Base-by-base conservation (phyloP, 1,140 invertebrate species). In the Ceratosolen solmsi region DNA sequence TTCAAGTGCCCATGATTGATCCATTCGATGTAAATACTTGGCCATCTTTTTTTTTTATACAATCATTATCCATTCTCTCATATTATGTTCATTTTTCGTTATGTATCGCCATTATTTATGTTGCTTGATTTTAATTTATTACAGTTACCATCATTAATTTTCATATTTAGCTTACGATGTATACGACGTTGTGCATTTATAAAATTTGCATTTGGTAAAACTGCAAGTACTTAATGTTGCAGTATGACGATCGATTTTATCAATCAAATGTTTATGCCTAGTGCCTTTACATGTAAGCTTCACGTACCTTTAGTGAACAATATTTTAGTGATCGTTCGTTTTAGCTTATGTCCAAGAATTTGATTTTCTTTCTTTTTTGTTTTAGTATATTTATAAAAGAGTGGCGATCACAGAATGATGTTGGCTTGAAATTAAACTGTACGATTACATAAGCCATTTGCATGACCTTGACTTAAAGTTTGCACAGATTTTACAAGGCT, bases 221-320 rank as follows among this genome's bases (percentile, higher is more conserved):
- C 70, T 49, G 70, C 27, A 49, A 36, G 70, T n/a, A 72, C n/a
- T 72, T 49, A 27, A 72, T 51, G n/a, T 72, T 72, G 70, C n/a
- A 27, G 38, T 51, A 51, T 8, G 46, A 7, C 27, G 2, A 49
- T 9, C 41, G 38, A 49, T 72, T 72, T 70, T 36, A 54, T 54
- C 30, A 13, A 63, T 33, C 27, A 20, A 36, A 65, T 38, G 4
- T 65, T 49, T 27, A n/a, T n/a, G 33, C 8, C 20, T 68, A 38
- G 17, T 68, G 63, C 36, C 36, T 9, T 38, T 38, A 38, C 2
- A n/a, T 25, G 22, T 68, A 38, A 38, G 33, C 33, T 38, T 38
- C 22, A 68, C 30, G 63, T 68, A 68, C 33, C 22, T 65, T 36
- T 38, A 38, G 7, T 38, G 17, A 68, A 65, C 0, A 65, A 65